Percentiles rank a stretch among this genome's conserved stretches.
Conservation (phyloP, 2,113 vertebrate genomes). For the Sisor rabdophorus region DNA sequence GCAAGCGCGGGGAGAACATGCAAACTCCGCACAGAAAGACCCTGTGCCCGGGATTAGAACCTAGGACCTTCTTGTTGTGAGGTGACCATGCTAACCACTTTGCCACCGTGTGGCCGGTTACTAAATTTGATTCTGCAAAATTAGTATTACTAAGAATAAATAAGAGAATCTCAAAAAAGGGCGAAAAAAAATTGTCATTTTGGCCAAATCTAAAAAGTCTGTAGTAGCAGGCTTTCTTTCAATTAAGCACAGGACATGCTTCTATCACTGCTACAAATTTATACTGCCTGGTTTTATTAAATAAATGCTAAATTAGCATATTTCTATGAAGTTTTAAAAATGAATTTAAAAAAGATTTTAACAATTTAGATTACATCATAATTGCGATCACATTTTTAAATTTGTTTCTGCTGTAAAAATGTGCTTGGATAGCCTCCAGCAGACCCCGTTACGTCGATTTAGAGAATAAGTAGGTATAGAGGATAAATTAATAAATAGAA, state of each 20-base stretch:
- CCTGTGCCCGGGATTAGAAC: too few relatives aligned
- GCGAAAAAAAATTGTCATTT: background rate
- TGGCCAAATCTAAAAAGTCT: background rate
- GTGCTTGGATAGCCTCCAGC: background rate
- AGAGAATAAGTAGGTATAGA: background rate
- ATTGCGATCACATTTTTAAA: background rate
- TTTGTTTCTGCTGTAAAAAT: background rate
- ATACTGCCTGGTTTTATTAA: background rate
- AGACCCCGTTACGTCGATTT: background rate
- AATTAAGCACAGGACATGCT: background rate
- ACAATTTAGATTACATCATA: background rate
- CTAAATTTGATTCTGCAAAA: too few relatives aligned
- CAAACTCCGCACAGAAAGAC: too few relatives aligned
- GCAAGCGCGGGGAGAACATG: too few relatives aligned
- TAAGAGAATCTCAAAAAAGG: too few relatives aligned
- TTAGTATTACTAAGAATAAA: too few relatives aligned
- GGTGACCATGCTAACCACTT: too few relatives aligned
- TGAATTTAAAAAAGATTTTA: background rate
- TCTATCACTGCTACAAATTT: background rate
- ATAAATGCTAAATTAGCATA: background rate
- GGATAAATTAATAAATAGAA: too few relatives aligned
- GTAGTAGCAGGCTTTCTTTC: background rate
- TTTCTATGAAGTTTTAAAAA: background rate
- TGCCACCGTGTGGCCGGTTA: too few relatives aligned
- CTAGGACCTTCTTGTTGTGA: too few relatives aligned